phyloP scores from a whole-genome alignment of 2,113 vertebrate species.

The Menidia beryllina region DNA sequence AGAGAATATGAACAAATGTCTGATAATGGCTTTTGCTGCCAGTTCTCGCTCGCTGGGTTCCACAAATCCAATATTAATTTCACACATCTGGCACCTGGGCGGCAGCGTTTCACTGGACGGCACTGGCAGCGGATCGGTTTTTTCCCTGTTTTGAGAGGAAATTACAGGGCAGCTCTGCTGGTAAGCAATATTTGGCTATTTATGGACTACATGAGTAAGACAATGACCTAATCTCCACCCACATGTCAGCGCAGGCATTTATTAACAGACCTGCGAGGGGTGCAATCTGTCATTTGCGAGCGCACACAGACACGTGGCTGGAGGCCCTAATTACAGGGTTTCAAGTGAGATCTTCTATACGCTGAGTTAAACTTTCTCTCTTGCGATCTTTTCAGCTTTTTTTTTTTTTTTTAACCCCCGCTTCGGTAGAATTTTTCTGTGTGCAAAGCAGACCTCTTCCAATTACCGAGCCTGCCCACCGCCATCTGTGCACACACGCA shows the following conservation, averaged over 20 bases:
- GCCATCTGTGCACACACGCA: constrained; percentile 61
- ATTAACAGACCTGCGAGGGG: constrained; percentile 52
- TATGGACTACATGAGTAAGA: constrained; percentile 56
- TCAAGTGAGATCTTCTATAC: constrained; percentile 49
- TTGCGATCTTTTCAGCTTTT: constrained; percentile 19
- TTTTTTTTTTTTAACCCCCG: too few relatives aligned
- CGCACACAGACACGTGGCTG: constrained; percentile 39
- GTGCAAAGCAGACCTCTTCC: constrained; percentile 31
- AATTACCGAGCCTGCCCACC: constrained; percentile 66
- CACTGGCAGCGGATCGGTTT: neutral
- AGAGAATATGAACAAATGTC: too few relatives aligned
- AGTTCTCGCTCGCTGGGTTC: neutral
- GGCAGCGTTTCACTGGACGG: constrained; percentile 4
- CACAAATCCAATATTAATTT: neutral
- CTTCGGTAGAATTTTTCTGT: constrained; percentile 26
- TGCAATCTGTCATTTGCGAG: constrained; percentile 56
- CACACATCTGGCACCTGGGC: constrained; percentile 1
- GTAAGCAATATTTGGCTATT: constrained; percentile 62
- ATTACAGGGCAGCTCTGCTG: constrained; percentile 32
- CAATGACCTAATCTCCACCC: constrained; percentile 65
- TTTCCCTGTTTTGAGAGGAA: constrained; percentile 39
- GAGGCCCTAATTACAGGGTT: constrained; percentile 62
- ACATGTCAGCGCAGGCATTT: constrained; percentile 64
- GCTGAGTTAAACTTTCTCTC: constrained; percentile 27
- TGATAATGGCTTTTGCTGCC: too few relatives aligned